Base-by-base conservation (phyloP, 2,113 vertebrate genomes). In the Sialia sialis region DNA sequence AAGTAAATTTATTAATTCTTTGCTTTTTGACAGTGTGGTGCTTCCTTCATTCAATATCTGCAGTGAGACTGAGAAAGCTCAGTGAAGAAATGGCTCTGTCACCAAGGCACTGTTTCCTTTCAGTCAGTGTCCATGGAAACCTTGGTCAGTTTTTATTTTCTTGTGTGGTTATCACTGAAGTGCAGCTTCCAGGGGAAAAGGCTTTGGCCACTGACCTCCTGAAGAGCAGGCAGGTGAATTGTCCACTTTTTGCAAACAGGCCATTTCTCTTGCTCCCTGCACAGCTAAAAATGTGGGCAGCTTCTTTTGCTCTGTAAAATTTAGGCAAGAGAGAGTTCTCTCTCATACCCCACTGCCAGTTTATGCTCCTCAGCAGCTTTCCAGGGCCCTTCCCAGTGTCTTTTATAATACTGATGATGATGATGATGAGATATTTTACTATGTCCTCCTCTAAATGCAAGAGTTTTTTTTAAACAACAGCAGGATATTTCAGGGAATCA, bases 111-210 rank as follows among this genome's bases (percentile, higher is more conserved):
- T 30, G 25, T 18, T 86, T 60, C 34, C 29, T 84, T 95, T 80
- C 77, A 89, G 62, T 49, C 87, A 70, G 70, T 77, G 82, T 78
- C 83, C 89, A 48, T 58, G 58, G 77, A 93, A 94, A 92, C 70
- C 51, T 81, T 70, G 62, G 70, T 68, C 34, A 60, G 16, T 51
- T 73, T 78, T 55, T 76, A 32, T 78, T 87, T 85, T n/a, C 25
- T 5, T 30, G 6, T 68, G 32, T 49, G 80, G 43, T 43, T 91
- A 25, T 38, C 23, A 30, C 43, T 58, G 34, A 90, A 93, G 41
- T 75, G 23, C n/a, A 85, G 62, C 39, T 76, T 79, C 56, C 18
- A 44, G n/a, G 32, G 36, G 52, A 16, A 73, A 69, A 81, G 41
- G 32, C 44, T 91, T 82, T 83, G 81, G 59, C 62, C 38, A 14